Evolutionary conservation across 2,113 vertebrate genomes (phyloP).

Genomic region (Pica pica): DNA sequence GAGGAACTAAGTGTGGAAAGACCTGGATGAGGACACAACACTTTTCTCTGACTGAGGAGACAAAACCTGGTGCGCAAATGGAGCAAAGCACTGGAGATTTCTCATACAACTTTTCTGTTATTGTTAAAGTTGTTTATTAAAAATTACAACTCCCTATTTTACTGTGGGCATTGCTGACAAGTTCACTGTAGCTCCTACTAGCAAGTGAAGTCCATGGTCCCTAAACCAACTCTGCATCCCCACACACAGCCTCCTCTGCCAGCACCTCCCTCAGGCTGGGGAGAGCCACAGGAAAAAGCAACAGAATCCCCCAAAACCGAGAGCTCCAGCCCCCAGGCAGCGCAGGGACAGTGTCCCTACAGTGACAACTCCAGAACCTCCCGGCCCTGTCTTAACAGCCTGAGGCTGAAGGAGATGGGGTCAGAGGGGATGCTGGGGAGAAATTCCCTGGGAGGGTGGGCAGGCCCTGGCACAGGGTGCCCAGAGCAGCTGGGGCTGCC

Average conservation of each 20-base stretch:
- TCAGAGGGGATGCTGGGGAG: background rate
- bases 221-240: background rate
- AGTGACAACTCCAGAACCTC: background rate
- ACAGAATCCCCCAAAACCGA: rapidly evolving
- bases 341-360: background rate
- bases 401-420: background rate
- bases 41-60: background rate
- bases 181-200: background rate
- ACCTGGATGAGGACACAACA: background rate
- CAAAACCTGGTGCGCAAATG: background rate
- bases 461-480: background rate
- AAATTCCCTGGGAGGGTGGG: background rate
- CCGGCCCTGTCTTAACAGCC: background rate
- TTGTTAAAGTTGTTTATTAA: background rate
- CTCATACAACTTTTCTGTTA: background rate
- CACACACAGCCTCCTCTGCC: background rate
- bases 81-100: background rate
- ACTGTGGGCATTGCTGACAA: background rate
- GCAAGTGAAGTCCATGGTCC: background rate
- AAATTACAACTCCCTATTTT: background rate
- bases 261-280: background rate
- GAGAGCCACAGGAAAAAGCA: background rate
- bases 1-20: background rate
- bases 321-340: background rate
- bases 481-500: background rate